Conservation (phyloP, 2,888 invertebrate genomes). For the Blastobasis adustella region DNA sequence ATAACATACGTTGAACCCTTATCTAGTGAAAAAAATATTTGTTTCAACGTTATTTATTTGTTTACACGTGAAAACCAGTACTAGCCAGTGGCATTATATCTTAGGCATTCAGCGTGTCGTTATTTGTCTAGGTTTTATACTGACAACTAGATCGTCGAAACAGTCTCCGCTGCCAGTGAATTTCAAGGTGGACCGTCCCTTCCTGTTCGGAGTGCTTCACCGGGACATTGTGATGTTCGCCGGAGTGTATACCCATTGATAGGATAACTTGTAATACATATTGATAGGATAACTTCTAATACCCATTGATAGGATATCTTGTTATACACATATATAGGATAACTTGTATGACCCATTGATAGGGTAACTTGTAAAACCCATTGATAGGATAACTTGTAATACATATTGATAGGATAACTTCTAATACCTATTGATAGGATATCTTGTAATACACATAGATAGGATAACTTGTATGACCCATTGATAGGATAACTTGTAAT, state of each 20-base stretch:
- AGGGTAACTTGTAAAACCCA: conserved; percentile 6
- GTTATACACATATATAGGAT: not conserved
- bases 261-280: not conserved
- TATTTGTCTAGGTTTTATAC: too few relatives aligned
- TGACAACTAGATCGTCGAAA: too few relatives aligned
- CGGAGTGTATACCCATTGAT: conserved; percentile 26
- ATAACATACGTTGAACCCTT: too few relatives aligned
- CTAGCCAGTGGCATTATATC: too few relatives aligned
- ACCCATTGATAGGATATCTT: not conserved
- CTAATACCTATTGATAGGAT: not conserved
- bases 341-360: not conserved
- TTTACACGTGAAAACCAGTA: too few relatives aligned
- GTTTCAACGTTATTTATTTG: too few relatives aligned
- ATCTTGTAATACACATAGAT: not conserved
- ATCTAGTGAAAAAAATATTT: too few relatives aligned
- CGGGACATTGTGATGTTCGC: conserved; percentile 30
- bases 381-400: conserved; percentile 5
- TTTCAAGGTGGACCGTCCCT: conserved; percentile 29
- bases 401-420: not conserved
- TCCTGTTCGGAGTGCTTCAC: conserved; percentile 27
- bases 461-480: too few relatives aligned
- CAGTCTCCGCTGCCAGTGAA: conserved; percentile 14
- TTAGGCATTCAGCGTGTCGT: too few relatives aligned
- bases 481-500: not conserved
- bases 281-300: not conserved